Conservation (phyloP, 2,797 vertebrate genomes). For the Platyrinchus mystaceus region DNA sequence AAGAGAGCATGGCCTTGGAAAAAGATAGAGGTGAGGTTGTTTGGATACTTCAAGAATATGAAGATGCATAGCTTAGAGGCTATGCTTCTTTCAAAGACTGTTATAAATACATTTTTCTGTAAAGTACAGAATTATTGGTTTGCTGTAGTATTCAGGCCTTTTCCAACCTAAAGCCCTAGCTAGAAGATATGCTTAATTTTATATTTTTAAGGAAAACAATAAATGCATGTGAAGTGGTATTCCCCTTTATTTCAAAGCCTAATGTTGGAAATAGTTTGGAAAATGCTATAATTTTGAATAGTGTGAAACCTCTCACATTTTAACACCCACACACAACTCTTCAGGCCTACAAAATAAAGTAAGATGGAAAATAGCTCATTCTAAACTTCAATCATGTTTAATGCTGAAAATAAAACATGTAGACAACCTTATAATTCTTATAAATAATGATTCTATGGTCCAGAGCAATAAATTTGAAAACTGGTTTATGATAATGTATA, state of each 20-base stretch:
- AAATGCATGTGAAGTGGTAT: neutral
- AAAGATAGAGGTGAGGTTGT: neutral
- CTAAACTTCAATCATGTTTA: conserved; percentile 23
- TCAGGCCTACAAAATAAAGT: neutral
- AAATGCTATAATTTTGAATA: neutral
- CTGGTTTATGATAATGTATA: conserved; percentile 54
- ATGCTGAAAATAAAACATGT: conserved; percentile 43
- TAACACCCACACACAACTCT: neutral
- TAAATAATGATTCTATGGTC: conserved; percentile 43
- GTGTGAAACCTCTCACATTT: neutral
- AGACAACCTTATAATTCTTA: conserved; percentile 50
- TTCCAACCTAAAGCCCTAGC: neutral
- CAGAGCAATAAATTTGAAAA: conserved; percentile 45
- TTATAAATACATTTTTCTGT: neutral
- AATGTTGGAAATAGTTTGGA: neutral
- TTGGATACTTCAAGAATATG: neutral
- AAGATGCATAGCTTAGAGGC: neutral
- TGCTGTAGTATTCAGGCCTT: neutral
- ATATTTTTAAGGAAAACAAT: neutral
- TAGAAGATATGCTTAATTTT: neutral
- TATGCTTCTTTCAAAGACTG: neutral
- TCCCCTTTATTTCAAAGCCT: neutral
- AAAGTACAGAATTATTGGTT: neutral
- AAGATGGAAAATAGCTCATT: conserved; percentile 7
- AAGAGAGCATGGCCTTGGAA: neutral